Evolutionary conservation across 2,797 vertebrate species (phyloP).

Genomic region (Diplodus puntazzo): DNA sequence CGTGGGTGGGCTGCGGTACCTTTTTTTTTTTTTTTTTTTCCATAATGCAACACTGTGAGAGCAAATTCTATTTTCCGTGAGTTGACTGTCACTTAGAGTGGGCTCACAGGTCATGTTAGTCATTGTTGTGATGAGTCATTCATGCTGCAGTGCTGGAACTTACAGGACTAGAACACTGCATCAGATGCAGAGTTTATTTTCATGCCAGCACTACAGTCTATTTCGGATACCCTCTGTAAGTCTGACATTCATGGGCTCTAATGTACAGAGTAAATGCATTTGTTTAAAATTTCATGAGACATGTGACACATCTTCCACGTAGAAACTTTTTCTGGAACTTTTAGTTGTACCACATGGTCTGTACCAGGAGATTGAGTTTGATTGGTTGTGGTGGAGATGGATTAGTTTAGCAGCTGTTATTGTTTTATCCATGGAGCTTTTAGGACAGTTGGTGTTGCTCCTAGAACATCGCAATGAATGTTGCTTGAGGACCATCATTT

Average conservation of each 20-base stretch:
- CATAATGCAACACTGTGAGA: constrained; percentile 57
- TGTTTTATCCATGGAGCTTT: too few relatives aligned
- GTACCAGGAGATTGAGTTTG: background rate
- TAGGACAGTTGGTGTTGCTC: too few relatives aligned
- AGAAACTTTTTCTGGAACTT: background rate
- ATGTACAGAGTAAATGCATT: background rate
- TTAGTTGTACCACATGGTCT: background rate
- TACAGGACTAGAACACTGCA: constrained; percentile 46
- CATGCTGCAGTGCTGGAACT: constrained; percentile 66
- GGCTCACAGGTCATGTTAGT: constrained; percentile 78
- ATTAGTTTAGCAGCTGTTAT: background rate
- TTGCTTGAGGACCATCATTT: too few relatives aligned
- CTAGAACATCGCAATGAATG: too few relatives aligned
- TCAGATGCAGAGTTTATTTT: constrained; percentile 38
- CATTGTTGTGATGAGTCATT: constrained; percentile 83
- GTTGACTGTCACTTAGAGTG: constrained; percentile 79
- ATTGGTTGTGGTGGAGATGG: background rate
- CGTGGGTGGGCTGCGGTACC: constrained; percentile 52
- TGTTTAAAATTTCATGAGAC: background rate
- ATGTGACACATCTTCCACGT: too few relatives aligned
- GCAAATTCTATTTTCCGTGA: constrained; percentile 63
- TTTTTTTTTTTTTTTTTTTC: constrained; percentile 19
- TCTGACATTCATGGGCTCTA: background rate
- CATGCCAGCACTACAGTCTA: constrained; percentile 7
- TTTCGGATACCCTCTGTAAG: constrained; percentile 16